A percentile compares a stretch with the other conserved stretches of the same genome.
Conservation (phyloP, 2,888 invertebrate genomes). For the Yponomeuta malinellus region DNA sequence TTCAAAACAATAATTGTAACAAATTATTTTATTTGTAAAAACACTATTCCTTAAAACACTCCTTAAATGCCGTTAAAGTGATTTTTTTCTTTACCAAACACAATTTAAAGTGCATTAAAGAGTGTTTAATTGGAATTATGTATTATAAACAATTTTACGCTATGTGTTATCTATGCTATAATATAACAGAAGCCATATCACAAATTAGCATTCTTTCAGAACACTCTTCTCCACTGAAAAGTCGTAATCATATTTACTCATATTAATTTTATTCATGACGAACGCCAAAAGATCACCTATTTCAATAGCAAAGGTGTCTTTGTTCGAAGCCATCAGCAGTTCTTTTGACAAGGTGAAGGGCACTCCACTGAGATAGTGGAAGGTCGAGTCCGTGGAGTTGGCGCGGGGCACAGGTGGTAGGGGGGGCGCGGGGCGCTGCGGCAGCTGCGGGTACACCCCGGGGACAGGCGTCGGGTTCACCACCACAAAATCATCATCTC, state of each 20-base stretch:
- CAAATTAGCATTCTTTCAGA: slow-evolving; percentile 57
- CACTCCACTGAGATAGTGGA: slow-evolving; percentile 72
- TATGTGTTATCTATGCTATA: no score
- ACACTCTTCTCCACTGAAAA: slow-evolving; percentile 74
- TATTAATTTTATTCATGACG: slow-evolving; percentile 59
- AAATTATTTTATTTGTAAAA: no score
- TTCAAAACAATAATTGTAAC: no score
- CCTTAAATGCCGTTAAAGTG: no score
- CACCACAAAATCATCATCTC: slow-evolving; percentile 57
- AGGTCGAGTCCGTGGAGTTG: slow-evolving; percentile 39
- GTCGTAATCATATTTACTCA: slow-evolving; percentile 64
- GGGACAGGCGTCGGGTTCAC: slow-evolving; percentile 45
- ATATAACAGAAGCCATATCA: no score
- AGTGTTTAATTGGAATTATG: no score
- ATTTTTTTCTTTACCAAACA: no score
- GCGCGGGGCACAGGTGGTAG: slow-evolving; percentile 45
- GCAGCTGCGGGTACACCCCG: slow-evolving; percentile 33
- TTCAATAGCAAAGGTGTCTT: slow-evolving; percentile 65
- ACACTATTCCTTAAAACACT: no score
- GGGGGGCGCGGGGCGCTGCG: slow-evolving; percentile 45
- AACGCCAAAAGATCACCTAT: slow-evolving; percentile 70
- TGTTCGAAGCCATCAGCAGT: slow-evolving; percentile 60
- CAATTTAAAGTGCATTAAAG: no score
- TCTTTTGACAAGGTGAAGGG: slow-evolving; percentile 71
- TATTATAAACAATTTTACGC: no score